A percentile compares a stretch with the other conserved stretches of the same genome.
Conservation (phyloP, 1,140 invertebrate species). For the Diorhabda sublineata region DNA sequence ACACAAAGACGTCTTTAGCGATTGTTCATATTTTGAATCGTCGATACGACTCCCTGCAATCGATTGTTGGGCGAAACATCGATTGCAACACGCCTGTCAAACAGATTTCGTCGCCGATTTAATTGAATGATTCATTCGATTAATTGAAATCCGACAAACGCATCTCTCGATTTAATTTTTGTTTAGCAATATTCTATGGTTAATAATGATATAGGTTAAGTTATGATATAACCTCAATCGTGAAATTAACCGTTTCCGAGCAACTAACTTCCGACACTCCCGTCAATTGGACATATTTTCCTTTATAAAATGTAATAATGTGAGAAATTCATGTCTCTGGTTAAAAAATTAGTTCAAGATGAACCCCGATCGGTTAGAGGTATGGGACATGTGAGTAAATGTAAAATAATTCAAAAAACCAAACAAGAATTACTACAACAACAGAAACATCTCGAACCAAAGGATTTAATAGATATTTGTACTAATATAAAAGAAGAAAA, state of each 20-base stretch:
- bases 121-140: neutral
- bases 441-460: neutral
- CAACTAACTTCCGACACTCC: no score
- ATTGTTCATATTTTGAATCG: constrained; percentile 11
- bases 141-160: no score
- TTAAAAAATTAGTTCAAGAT: no score
- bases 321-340: no score
- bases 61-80: neutral
- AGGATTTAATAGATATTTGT: neutral
- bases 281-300: no score
- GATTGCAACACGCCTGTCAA: neutral
- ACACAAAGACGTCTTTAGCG: constrained; percentile 15
- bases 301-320: no score
- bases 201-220: no score
- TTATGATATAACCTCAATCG: no score
- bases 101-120: constrained; percentile 3
- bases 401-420: constrained; percentile 10
- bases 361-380: neutral
- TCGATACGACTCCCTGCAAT: neutral
- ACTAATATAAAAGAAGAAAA: neutral
- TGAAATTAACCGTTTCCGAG: no score
- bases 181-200: no score
- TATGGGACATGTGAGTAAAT: neutral
- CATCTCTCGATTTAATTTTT: no score
- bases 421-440: constrained; percentile 7